Base-by-base conservation (phyloP, 2,888 invertebrate genomes). In the Melinaea menophilus region DNA sequence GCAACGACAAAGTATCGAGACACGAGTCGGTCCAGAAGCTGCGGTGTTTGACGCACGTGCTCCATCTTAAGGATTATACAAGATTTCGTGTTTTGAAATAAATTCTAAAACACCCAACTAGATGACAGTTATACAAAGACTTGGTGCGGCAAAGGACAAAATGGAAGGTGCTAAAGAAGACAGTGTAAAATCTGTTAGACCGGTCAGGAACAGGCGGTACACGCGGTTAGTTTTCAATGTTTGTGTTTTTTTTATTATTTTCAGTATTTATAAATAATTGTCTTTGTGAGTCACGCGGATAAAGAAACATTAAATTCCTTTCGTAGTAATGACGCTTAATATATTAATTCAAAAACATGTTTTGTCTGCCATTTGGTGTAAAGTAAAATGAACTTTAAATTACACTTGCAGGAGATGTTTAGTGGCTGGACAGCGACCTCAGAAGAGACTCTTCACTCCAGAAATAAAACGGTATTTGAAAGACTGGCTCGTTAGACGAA, bases 381-480 rank as follows among this genome's bases (percentile, higher is more conserved):
- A 47, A 4, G 45, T 35, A 37, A 55, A 62, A 56, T 56, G 41
- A n/a, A 31, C 11, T 55, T 61, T 62, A 48, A 56, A 59, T 63
- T 56, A 35, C 37, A 54, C 71, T 85, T 85, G 56, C 85, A 93
- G 93, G 75, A 87, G 92, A 78, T 89, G 89, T 69, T 90, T 92
- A 77, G 91, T 91, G 5, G 92, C 92, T 55, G 93, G 93, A 59
- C 92, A 92, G 75, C 92, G 94, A 56, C 93, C 94, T 45, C 92
- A 93, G 59, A 95, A 95, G 79, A 91, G 95, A 68, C 90, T 95
- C 34, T 95, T 95, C 80, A 95, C 95, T 9, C 95, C 95, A 62
- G 95, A 95, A 90, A 95, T 95, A 73, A 95, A 95, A 78, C 91
- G 93, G 68, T 94, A 93, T 85, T 88, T 95, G 34, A 95, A 95